Evolutionary conservation across 2,797 vertebrate genomes (phyloP).

Genomic region (Naso thynnoides): DNA sequence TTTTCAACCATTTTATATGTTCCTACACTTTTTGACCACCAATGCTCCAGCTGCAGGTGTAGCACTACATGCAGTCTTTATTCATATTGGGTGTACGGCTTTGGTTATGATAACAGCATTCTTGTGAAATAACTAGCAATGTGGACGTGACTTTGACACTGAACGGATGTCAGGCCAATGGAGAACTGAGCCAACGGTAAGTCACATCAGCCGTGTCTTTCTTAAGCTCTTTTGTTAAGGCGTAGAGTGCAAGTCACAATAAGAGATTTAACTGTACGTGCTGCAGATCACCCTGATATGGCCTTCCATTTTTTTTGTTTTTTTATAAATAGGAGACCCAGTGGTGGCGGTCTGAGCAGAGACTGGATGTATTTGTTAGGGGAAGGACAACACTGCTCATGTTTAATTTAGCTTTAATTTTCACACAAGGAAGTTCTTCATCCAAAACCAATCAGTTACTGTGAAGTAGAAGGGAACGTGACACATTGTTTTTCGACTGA

Average conservation of each 20-base stretch:
- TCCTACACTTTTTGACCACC: slow-evolving; percentile 2
- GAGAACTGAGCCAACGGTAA: slow-evolving; percentile 42
- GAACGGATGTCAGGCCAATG: slow-evolving; percentile 34
- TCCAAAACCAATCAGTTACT: slow-evolving; percentile 68
- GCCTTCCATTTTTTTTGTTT: not conserved
- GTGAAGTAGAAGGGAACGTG: slow-evolving; percentile 48
- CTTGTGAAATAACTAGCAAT: slow-evolving; percentile 55
- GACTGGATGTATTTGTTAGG: slow-evolving; percentile 26
- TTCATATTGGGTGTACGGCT: slow-evolving; percentile 45
- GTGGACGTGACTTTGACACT: slow-evolving; percentile 74
- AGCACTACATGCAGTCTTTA: not conserved
- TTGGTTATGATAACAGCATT: slow-evolving; percentile 42
- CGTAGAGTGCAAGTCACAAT: slow-evolving; percentile 67
- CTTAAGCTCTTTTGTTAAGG: slow-evolving; percentile 70
- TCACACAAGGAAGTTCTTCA: slow-evolving; percentile 49
- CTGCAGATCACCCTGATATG: slow-evolving; percentile 74
- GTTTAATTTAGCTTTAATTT: slow-evolving; percentile 36
- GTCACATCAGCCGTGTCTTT: slow-evolving; percentile 52
- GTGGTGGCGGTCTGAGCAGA: slow-evolving; percentile 15
- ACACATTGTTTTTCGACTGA: slow-evolving; percentile 63
- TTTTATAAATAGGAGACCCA: slow-evolving; percentile 10
- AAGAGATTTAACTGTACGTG: slow-evolving; percentile 69
- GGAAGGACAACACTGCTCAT: slow-evolving; percentile 1
- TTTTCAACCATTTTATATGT: not conserved
- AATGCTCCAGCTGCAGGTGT: slow-evolving; percentile 3